These are phyloP conservation scores for Episyrphus balteatus DNA, from an alignment of 1,140 invertebrate species.

Conservation along the genomic window DNA sequence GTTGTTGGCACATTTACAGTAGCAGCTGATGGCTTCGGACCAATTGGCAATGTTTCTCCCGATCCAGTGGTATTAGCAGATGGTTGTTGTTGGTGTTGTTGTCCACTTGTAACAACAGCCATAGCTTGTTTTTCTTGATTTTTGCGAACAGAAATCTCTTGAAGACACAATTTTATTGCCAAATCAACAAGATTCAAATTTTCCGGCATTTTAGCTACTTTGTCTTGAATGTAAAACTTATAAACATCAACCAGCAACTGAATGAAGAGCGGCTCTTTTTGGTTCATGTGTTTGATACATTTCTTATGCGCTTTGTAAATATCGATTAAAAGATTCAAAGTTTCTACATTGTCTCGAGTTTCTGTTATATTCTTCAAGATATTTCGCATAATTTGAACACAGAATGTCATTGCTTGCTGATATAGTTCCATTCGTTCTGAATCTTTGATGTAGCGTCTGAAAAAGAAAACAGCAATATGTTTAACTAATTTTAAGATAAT, in stretches of 20 bases:
- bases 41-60: too few species aligned
- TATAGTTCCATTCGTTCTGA: constrained; percentile 12
- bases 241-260: constrained; percentile 12
- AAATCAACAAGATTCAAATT: constrained; percentile 33
- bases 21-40: too few species aligned
- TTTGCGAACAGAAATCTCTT: constrained; percentile 17
- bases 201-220: constrained; percentile 17
- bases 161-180: constrained; percentile 36
- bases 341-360: constrained; percentile 7
- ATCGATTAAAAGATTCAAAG: constrained; percentile 12
- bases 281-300: constrained; percentile 11
- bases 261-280: constrained; percentile 13
- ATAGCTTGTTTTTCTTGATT: constrained; percentile 6
- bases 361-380: constrained; percentile 4
- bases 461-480: too few species aligned
- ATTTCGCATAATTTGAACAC: constrained; percentile 9
- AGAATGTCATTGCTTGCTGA: constrained; percentile 8
- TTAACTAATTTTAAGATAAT: too few species aligned
- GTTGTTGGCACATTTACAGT: too few species aligned
- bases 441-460: constrained; percentile 15
- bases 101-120: not conserved
- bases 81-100: not conserved
- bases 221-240: constrained; percentile 14
- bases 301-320: constrained; percentile 17
- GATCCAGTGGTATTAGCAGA: not conserved